Conservation (phyloP, 2,888 invertebrate genomes). For the Limnephilus marmoratus region DNA sequence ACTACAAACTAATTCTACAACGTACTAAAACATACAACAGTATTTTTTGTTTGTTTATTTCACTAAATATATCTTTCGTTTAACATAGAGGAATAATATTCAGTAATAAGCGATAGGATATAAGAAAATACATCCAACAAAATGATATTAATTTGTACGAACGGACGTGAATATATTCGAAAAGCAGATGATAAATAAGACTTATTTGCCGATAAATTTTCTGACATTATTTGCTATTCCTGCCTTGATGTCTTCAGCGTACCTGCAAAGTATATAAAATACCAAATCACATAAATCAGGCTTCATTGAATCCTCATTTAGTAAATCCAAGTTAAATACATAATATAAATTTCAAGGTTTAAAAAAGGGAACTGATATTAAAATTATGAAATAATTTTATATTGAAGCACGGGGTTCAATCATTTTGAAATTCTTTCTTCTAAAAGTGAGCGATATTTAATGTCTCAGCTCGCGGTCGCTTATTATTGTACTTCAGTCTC, state of each 20-base stretch:
- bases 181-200: neutral
- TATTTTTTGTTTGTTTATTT: neutral
- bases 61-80: neutral
- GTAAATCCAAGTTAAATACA: neutral
- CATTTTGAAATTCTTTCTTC: neutral
- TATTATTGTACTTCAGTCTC: neutral
- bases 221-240: conserved; percentile 13
- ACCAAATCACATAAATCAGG: neutral
- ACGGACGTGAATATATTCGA: neutral
- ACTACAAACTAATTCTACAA: too few relatives aligned
- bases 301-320: neutral
- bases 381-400: neutral
- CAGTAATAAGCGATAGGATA: neutral
- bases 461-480: neutral
- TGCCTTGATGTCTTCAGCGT: neutral
- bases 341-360: neutral
- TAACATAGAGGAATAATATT: neutral
- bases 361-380: neutral
- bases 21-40: too few relatives aligned
- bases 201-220: neutral
- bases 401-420: neutral
- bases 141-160: neutral
- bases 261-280: neutral
- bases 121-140: neutral
- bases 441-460: neutral